These are phyloP conservation scores for Coccyzus lansbergi DNA, from an alignment of 2,797 vertebrate genomes.

Conservation along the genomic window DNA sequence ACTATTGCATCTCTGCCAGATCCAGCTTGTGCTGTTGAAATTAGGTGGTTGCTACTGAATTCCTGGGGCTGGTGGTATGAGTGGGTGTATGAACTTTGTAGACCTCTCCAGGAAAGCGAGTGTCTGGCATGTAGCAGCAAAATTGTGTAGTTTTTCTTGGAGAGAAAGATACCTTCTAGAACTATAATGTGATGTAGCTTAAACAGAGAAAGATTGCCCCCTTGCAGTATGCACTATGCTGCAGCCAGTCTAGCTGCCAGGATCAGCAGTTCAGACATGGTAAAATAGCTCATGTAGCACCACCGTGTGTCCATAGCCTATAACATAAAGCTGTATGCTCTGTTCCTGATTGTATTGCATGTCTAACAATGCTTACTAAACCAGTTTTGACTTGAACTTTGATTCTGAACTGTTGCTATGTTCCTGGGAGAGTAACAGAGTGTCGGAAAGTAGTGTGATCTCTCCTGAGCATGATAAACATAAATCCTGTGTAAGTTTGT, in stretches of 20 bases:
- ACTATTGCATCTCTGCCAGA: background rate
- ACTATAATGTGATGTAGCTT: background rate
- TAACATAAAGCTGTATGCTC: background rate
- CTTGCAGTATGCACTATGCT: background rate
- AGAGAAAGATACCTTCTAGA: background rate
- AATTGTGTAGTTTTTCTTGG: background rate
- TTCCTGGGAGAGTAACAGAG: background rate
- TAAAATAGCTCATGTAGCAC: conserved; percentile 36
- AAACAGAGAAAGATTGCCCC: background rate
- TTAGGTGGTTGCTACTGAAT: background rate
- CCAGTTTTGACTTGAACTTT: background rate
- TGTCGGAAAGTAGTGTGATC: background rate
- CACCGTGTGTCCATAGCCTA: conserved; percentile 62
- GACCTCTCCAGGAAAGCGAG: background rate
- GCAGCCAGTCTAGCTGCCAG: background rate
- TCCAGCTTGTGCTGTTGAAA: background rate
- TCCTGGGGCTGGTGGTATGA: background rate
- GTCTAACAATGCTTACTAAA: conserved; percentile 15
- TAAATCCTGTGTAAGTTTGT: conserved; percentile 2
- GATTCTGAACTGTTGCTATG: background rate
- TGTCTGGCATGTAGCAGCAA: background rate
- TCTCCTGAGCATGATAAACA: conserved; percentile 29
- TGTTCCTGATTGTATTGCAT: conserved; percentile 23
- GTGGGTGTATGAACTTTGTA: background rate
- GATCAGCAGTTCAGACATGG: background rate